Conservation (phyloP, 2,113 vertebrate species). For the Rhinichthys klamathensis region DNA sequence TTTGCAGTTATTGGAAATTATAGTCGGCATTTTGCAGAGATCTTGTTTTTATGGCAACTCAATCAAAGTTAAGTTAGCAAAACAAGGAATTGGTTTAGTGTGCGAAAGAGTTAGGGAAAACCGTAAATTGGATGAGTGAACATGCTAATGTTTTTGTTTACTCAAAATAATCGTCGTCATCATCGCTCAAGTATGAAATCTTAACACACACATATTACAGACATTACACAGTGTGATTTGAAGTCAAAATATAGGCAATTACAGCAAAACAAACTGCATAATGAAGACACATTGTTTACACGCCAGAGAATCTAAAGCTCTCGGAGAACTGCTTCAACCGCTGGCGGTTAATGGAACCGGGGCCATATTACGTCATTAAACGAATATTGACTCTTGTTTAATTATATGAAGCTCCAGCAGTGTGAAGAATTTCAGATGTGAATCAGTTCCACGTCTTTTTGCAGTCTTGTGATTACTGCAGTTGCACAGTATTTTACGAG, state of each 20-base stretch:
- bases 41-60: not conserved
- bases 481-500: not conserved
- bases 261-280: constrained; percentile 15
- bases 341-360: constrained; percentile 27
- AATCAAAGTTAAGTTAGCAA: constrained; percentile 22
- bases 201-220: constrained; percentile 27
- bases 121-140: constrained; percentile 25
- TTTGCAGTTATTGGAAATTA: not conserved
- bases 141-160: constrained; percentile 42
- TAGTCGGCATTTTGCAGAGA: not conserved
- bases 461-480: not conserved
- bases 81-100: not conserved
- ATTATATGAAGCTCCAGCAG: constrained; percentile 23
- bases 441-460: not conserved
- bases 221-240: constrained; percentile 21
- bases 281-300: constrained; percentile 28
- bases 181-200: constrained; percentile 48
- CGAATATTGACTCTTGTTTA: constrained; percentile 22
- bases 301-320: constrained; percentile 26
- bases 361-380: constrained; percentile 20
- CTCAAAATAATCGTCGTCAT: constrained; percentile 29
- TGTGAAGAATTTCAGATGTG: not conserved
- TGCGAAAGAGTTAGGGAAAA: not conserved
- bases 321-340: not conserved
- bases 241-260: constrained; percentile 38